Evolutionary conservation across 1,140 invertebrate species (phyloP).

Genomic region (Leptinotarsa lineolata): DNA sequence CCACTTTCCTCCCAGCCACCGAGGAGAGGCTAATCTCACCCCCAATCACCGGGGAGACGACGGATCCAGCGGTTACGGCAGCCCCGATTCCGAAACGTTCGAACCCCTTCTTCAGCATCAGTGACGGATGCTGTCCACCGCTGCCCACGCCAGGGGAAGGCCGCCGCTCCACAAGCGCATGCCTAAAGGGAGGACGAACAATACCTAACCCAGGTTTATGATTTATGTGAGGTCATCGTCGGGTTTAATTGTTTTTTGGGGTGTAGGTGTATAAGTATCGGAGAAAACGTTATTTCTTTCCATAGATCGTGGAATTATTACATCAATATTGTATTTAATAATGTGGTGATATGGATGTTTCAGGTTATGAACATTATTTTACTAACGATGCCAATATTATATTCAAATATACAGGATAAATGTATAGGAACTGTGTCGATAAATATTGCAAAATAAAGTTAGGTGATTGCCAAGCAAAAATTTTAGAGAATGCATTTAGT

Average conservation of each 20-base stretch:
- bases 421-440: too few relatives aligned
- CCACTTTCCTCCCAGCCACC: neutral
- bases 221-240: neutral
- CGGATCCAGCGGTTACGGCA: conserved; percentile 66
- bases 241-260: neutral
- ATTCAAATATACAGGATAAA: too few relatives aligned
- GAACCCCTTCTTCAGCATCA: conserved; percentile 54
- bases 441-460: too few relatives aligned
- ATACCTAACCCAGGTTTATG: neutral
- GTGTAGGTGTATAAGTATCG: neutral
- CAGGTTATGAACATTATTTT: too few relatives aligned
- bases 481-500: too few relatives aligned
- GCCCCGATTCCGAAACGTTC: conserved; percentile 66
- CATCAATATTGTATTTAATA: too few relatives aligned
- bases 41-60: conserved; percentile 58
- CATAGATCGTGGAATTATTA: too few relatives aligned
- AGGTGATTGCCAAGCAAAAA: too few relatives aligned
- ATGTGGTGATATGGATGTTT: too few relatives aligned
- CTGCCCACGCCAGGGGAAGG: neutral
- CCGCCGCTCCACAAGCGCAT: neutral
- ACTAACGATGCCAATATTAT: too few relatives aligned
- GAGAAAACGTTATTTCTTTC: too few relatives aligned
- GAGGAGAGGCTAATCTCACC: conserved; percentile 34
- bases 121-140: conserved; percentile 7
- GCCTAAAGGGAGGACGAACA: neutral